Evolutionary conservation across 2,797 vertebrate species (phyloP).

Genomic region (Cheracebus regulus): DNA sequence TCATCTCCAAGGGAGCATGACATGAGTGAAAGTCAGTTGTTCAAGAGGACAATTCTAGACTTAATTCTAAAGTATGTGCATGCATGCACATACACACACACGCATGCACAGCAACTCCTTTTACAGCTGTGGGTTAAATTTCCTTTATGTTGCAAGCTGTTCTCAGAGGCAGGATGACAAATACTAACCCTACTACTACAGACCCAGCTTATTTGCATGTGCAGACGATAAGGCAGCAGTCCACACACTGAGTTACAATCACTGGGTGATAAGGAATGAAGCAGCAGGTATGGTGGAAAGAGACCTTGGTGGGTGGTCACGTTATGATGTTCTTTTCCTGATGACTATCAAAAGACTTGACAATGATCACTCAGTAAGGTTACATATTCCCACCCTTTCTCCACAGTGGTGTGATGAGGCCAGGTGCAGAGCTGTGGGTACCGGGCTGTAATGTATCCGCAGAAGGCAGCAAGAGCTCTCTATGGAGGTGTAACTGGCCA

Average conservation of each 20-base stretch:
- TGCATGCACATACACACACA: fast-evolving
- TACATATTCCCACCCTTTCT: no score
- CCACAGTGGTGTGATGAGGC: fast-evolving
- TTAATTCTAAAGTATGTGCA: neutral
- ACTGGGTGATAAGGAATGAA: fast-evolving
- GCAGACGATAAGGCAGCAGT: fast-evolving
- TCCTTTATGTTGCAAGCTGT: neutral
- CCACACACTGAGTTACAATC: neutral
- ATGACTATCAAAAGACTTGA: neutral
- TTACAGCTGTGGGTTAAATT: neutral
- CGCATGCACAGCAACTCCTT: neutral
- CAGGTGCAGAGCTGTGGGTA: neutral
- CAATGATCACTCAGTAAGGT: neutral
- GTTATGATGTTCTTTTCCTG: neutral
- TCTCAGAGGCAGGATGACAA: neutral
- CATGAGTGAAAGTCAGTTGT: neutral
- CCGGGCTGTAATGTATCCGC: fast-evolving
- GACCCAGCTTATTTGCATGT: fast-evolving
- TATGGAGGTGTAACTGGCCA: fast-evolving
- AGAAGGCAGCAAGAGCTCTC: neutral
- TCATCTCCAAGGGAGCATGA: neutral
- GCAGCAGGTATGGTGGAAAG: neutral
- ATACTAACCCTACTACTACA: neutral
- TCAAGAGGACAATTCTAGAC: no score
- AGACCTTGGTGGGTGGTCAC: fast-evolving